phyloP scores from a whole-genome alignment of 2,797 vertebrate genomes.

The Micrastur ruficollis region DNA sequence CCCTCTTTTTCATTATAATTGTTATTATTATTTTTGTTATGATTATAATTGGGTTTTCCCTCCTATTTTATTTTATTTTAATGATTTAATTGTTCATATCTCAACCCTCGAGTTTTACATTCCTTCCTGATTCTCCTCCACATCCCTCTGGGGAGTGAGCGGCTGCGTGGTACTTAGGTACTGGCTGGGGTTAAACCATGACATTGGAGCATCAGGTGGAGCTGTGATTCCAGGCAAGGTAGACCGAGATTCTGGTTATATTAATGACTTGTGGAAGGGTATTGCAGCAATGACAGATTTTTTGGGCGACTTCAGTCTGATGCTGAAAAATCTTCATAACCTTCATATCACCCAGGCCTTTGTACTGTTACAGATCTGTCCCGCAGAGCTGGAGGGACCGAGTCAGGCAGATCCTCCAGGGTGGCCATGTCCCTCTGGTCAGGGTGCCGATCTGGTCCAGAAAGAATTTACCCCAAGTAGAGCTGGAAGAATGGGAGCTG shows the following conservation, averaged over 20 bases:
- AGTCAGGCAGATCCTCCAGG: neutral
- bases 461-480: neutral
- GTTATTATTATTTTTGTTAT: no score
- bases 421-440: neutral
- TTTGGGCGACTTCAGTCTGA: neutral
- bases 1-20: no score
- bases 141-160: no score
- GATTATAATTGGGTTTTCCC: no score
- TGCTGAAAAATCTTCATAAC: neutral
- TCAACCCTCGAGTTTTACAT: no score
- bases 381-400: neutral
- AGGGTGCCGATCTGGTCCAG: fast-evolving
- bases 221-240: neutral
- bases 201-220: neutral
- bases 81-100: no score
- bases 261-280: neutral
- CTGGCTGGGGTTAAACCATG: no score
- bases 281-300: neutral
- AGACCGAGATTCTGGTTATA: neutral
- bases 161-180: no score
- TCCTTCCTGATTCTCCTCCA: no score
- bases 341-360: neutral
- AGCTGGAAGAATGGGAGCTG: neutral
- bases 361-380: neutral
- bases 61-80: no score